Base-by-base conservation (phyloP, 2,888 invertebrate species). In the Tridacna crocea region DNA sequence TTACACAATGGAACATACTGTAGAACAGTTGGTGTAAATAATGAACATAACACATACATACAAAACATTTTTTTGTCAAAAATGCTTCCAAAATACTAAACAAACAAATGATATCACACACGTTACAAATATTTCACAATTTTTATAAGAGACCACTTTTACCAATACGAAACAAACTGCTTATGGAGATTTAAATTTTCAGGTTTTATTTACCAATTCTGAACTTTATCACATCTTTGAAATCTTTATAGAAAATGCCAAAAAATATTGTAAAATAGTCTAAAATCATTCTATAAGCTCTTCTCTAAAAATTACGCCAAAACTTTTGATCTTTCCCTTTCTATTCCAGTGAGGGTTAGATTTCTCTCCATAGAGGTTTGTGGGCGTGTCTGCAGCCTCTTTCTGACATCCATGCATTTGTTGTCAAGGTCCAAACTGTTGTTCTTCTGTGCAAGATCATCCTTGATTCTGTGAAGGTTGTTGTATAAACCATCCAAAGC, bases 371-470 rank as follows among this genome's bases (percentile, higher is more conserved):
- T 84, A 26, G 87, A 77, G 13, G 92, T 91, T 81, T 90, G 90
- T 61, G 93, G 93, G 72, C 90, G 85, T 22, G 90, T 87, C 80
- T 90, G 89, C 47, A 94, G 90, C 85, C 93, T 93, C 87, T 92
- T 86, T n/a, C 94, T 90, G 15, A 93, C 90, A 77, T 90, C 91
- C 92, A 94, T 90, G 80, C 94, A 93, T 74, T 92, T 92, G 82
- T 94, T 92, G 85, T 94, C 94, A 72, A 94, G 90, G 87, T 93
- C 93, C 26, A 94, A 91, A 26, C 94, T 94, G 88, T 94, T 93
- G 78, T 90, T 93, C 90, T 94, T 94, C 81, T 90, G 87, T 47
- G 93, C 92, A 48, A 94, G 90, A 80, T 94, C 94, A 87, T 94
- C 92, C 79, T 94, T 94, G 87, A 94, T 93, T 51, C 93, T 85